phyloP scores from a whole-genome alignment of 2,888 invertebrate species.

The Rhaphigaster nebulosa region DNA sequence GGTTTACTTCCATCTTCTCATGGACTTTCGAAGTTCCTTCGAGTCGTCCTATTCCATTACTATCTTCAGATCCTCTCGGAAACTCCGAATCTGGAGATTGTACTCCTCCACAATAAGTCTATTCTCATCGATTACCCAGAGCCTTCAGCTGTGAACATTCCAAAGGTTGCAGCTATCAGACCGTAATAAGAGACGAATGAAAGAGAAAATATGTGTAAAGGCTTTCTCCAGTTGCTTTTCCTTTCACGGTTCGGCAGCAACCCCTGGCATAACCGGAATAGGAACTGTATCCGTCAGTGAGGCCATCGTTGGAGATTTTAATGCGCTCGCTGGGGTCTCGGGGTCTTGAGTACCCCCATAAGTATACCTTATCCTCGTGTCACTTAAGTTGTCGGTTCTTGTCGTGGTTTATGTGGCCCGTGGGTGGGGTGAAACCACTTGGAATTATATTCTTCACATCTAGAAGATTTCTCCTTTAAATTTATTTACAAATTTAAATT shows the following conservation, averaged over 20 bases:
- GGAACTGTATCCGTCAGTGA: background rate
- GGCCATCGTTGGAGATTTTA: background rate
- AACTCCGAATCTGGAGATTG: background rate
- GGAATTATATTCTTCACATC: background rate
- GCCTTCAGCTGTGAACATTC: background rate
- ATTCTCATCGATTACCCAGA: background rate
- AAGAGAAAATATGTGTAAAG: slow-evolving; percentile 45
- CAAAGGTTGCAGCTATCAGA: background rate
- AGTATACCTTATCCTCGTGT: background rate
- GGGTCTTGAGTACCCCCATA: background rate
- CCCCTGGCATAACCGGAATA: background rate
- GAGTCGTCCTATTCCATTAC: background rate
- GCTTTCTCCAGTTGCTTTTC: slow-evolving; percentile 5
- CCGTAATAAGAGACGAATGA: slow-evolving; percentile 16
- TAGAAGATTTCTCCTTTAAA: background rate
- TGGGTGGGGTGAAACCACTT: background rate
- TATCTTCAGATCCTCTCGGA: background rate
- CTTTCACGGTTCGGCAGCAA: slow-evolving; percentile 31
- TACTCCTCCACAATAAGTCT: background rate
- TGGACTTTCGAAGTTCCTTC: background rate
- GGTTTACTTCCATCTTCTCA: background rate
- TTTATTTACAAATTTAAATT: too few relatives aligned
- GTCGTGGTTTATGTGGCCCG: background rate
- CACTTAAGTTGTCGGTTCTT: background rate
- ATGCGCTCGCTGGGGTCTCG: background rate